Base-by-base conservation (phyloP, 2,797 vertebrate genomes). In the Acipenser ruthenus region DNA sequence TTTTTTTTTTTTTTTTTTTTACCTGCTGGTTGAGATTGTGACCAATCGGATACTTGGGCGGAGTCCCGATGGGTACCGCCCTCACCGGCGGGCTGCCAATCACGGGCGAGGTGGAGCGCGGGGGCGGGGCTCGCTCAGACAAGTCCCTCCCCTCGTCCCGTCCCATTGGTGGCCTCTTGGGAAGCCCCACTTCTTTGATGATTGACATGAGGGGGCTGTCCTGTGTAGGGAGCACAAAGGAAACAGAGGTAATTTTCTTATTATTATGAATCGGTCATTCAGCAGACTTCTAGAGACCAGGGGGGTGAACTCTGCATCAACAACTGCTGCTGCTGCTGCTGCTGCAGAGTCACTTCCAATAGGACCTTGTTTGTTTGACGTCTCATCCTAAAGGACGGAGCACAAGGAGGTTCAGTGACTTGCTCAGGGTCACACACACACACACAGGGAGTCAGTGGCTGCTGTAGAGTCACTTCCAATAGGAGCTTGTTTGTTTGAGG, bases 11-110 rank as follows among this genome's bases (percentile, higher is more conserved):
- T n/a, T n/a, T 18, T 18, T 18, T 18, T 18, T 18, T 51, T 68
- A 90, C 89, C 92, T 96, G 94, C 65, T 97, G 95, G 84, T 87
- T 95, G 67, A 94, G 89, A 59, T 66, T 69, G 49, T 94, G 93
- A 76, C 89, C 82, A 55, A 93, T 79, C 1, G 90, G 89, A 79
- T 98, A 95, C 62, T 97, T 98, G 47, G 96, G 96, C 0, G 96
- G 95, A 1, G 96, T 98, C 63, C 96, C 96, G 0, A 99, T 99
- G 65, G 96, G 96, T 66, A 96, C 90, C 0, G 93, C 95, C 77
- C 93, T 86, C 1, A 98, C 96, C 0, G 96, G 95, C 62, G 96
- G 96, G 64, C 94, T 97, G 58, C 95, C 95, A 66, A 99, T 99
- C 78, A 98, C 72, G 0, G 96, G 96, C 2, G 96, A 99, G 0